Evolutionary conservation across 2,888 invertebrate species (phyloP).

Genomic region (Drosophila pseudotalamancana): DNA sequence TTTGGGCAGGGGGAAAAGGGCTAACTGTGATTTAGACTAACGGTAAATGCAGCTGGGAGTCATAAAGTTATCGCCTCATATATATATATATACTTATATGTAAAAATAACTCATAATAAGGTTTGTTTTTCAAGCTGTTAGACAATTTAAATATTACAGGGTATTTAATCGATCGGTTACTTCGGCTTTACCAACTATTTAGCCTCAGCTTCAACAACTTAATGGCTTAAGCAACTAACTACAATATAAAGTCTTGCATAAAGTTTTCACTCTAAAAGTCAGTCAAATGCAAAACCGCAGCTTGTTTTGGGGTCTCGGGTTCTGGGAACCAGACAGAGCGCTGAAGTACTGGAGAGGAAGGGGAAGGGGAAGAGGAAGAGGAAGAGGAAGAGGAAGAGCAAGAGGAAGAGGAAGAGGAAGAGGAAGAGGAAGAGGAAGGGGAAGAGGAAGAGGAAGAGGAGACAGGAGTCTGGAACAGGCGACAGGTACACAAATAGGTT

Average conservation of each 20-base stretch:
- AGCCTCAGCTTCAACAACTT: slow-evolving; percentile 9
- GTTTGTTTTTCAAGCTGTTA: too few relatives aligned
- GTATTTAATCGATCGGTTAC: not conserved
- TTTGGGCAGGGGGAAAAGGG: not conserved
- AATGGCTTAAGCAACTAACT: slow-evolving; percentile 23
- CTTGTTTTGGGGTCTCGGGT: slow-evolving; percentile 13
- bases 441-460: not conserved
- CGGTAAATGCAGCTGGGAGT: too few relatives aligned
- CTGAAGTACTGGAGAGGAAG: too few relatives aligned
- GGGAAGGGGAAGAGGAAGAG: not conserved
- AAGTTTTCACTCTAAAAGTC: slow-evolving; percentile 17
- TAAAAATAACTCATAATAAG: too few relatives aligned
- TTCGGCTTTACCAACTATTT: not conserved
- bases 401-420: not conserved
- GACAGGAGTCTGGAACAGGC: too few relatives aligned
- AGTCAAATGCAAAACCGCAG: slow-evolving; percentile 50
- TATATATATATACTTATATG: too few relatives aligned
- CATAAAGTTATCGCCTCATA: not conserved
- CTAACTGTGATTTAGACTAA: not conserved
- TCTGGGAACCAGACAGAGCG: slow-evolving; percentile 1
- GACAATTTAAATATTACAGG: not conserved
- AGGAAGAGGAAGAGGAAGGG: not conserved
- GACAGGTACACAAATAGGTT: slow-evolving; percentile 8
- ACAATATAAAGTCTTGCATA: slow-evolving; percentile 10
- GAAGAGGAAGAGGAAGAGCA: not conserved